Evolutionary conservation across 2,888 invertebrate genomes (phyloP).

Genomic region (Rhamphomyia laevipes): DNA sequence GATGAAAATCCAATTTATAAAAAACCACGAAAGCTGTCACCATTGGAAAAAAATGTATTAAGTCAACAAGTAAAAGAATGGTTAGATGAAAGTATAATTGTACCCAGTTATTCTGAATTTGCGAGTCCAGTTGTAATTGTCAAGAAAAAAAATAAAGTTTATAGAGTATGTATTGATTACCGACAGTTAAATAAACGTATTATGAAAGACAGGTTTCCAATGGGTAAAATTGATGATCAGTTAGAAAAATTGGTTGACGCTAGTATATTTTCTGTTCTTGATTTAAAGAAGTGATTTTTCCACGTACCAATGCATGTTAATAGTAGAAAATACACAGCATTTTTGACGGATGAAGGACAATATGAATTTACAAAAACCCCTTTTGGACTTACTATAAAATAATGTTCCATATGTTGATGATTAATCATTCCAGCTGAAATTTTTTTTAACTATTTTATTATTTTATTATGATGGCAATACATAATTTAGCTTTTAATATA

Average conservation of each 20-base stretch:
- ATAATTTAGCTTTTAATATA: too few relatives aligned
- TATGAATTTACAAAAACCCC: neutral
- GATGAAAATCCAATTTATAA: too few relatives aligned
- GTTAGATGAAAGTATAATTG: too few relatives aligned
- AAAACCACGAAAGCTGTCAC: too few relatives aligned
- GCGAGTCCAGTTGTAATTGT: neutral
- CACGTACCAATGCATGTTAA: neutral
- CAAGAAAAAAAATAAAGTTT: neutral
- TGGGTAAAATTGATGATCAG: neutral
- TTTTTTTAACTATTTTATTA: too few relatives aligned
- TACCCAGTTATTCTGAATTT: neutral
- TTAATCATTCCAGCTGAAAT: too few relatives aligned
- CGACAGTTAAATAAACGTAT: neutral
- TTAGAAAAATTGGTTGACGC: neutral
- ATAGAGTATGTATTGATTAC: neutral
- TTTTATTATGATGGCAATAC: too few relatives aligned
- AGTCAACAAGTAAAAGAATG: too few relatives aligned
- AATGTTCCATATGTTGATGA: too few relatives aligned
- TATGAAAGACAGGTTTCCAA: neutral
- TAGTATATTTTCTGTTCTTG: neutral
- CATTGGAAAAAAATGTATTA: too few relatives aligned
- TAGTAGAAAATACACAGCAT: neutral
- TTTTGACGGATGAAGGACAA: neutral
- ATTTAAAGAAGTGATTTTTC: neutral
- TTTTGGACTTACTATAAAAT: too few relatives aligned